phyloP scores from a whole-genome alignment of 2,888 invertebrate genomes.

The Diabrotica balteata region DNA sequence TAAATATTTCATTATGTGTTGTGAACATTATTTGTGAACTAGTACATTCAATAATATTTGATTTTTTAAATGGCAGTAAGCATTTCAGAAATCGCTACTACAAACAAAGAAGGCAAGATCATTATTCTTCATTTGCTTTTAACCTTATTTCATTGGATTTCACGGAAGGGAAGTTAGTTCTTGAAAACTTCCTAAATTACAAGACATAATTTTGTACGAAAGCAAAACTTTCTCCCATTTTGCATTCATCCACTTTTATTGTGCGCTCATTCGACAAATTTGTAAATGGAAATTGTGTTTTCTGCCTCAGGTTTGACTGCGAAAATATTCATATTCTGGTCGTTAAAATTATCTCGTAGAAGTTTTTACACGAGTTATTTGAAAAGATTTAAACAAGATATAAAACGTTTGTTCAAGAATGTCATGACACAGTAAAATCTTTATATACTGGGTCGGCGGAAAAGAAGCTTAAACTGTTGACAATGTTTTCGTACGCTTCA shows the following conservation, averaged over 20 bases:
- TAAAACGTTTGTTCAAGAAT: neutral
- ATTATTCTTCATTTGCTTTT: constrained; percentile 12
- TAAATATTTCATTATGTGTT: too few species aligned
- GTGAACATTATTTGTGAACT: too few species aligned
- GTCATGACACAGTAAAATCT: constrained; percentile 3
- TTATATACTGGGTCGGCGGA: neutral
- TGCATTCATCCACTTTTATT: constrained; percentile 21
- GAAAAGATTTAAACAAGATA: constrained; percentile 2
- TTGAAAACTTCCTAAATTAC: constrained; percentile 17
- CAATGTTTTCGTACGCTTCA: too few species aligned
- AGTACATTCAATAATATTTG: too few species aligned
- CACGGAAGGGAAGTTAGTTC: constrained; percentile 11
- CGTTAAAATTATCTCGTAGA: constrained; percentile 9
- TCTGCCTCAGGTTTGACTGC: neutral
- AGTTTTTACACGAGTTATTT: neutral
- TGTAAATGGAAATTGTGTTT: constrained; percentile 20
- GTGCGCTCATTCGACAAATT: constrained; percentile 20
- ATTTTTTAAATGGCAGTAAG: too few species aligned
- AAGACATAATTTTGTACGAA: constrained; percentile 13
- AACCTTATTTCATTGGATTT: constrained; percentile 10
- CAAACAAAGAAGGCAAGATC: neutral
- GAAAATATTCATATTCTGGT: constrained; percentile 8
- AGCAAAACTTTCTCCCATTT: constrained; percentile 16
- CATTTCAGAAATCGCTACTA: too few species aligned
- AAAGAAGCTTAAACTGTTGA: too few species aligned